A percentile compares a stretch with the other conserved stretches of the same genome.
phyloP scores from a whole-genome alignment of 2,113 vertebrate genomes.

The Aspidoscelis tigris region DNA sequence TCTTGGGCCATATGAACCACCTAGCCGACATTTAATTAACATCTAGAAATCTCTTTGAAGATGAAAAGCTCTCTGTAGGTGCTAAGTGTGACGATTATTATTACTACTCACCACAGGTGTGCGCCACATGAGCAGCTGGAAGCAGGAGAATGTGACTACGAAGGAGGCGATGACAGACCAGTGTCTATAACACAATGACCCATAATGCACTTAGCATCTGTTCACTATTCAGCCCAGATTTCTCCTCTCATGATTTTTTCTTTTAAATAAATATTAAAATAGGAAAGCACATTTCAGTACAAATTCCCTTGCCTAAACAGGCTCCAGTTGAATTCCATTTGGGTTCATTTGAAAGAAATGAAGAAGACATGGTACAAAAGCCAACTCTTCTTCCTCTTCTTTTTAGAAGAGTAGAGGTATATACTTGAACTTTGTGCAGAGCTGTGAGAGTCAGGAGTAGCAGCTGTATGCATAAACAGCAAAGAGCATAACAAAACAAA shows the following conservation, averaged over 20 bases:
- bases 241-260: not conserved
- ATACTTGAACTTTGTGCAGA: too few species aligned
- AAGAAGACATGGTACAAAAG: too few species aligned
- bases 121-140: constrained; percentile 11
- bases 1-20: not conserved
- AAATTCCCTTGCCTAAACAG: not conserved
- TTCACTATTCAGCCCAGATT: not conserved
- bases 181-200: not conserved
- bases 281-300: not conserved
- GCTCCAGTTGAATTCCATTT: not conserved
- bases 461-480: too few species aligned
- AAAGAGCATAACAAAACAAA: too few species aligned
- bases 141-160: constrained; percentile 20
- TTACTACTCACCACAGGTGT: constrained; percentile 13
- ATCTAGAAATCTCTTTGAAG: constrained; percentile 10
- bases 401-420: too few species aligned
- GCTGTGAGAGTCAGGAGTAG: too few species aligned
- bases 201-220: not conserved
- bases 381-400: too few species aligned
- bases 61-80: constrained; percentile 18
- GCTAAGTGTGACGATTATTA: constrained; percentile 11
- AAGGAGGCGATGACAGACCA: not conserved
- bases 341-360: not conserved
- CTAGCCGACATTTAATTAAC: constrained; percentile 16
- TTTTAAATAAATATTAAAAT: constrained; percentile 13